phyloP scores from a whole-genome alignment of 1,140 invertebrate species.

The Achatina immaculata region DNA sequence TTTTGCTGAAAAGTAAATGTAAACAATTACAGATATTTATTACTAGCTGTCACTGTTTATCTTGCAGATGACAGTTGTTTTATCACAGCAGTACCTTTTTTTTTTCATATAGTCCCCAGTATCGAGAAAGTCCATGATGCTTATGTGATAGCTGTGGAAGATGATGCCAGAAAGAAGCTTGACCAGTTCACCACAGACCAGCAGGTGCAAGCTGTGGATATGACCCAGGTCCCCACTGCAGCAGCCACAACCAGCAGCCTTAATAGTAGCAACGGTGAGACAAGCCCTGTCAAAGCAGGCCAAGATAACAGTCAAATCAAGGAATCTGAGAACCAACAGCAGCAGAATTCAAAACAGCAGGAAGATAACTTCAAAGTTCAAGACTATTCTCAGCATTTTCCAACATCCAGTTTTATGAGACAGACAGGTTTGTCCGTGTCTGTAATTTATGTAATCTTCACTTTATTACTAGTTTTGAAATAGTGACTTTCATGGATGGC shows the following conservation, averaged over 20 bases:
- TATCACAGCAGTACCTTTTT: too few relatives aligned
- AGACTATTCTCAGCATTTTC: background rate
- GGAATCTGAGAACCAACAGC: background rate
- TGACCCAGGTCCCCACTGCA: conserved; percentile 88
- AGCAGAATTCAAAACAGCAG: too few relatives aligned
- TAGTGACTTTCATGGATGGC: too few relatives aligned
- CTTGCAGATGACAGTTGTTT: too few relatives aligned
- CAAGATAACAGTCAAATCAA: background rate
- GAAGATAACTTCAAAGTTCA: too few relatives aligned
- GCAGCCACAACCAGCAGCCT: conserved; percentile 29
- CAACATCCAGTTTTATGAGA: background rate
- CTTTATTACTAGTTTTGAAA: too few relatives aligned
- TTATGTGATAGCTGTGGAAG: conserved; percentile 96
- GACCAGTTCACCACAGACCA: conserved; percentile 90
- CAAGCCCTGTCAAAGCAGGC: conserved; percentile 21
- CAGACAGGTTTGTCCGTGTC: conserved; percentile 16
- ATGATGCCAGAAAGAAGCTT: conserved; percentile 88
- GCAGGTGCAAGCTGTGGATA: conserved; percentile 93
- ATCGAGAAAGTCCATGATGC: conserved; percentile 92
- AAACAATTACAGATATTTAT: too few relatives aligned
- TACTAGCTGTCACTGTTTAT: too few relatives aligned
- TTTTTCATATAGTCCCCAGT: conserved; percentile 85
- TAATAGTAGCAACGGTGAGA: conserved; percentile 33
- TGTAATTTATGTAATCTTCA: too few relatives aligned
- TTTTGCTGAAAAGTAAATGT: too few relatives aligned